Evolutionary conservation across 1,140 invertebrate genomes (phyloP).

Genomic region (Cryptotermes secundus): DNA sequence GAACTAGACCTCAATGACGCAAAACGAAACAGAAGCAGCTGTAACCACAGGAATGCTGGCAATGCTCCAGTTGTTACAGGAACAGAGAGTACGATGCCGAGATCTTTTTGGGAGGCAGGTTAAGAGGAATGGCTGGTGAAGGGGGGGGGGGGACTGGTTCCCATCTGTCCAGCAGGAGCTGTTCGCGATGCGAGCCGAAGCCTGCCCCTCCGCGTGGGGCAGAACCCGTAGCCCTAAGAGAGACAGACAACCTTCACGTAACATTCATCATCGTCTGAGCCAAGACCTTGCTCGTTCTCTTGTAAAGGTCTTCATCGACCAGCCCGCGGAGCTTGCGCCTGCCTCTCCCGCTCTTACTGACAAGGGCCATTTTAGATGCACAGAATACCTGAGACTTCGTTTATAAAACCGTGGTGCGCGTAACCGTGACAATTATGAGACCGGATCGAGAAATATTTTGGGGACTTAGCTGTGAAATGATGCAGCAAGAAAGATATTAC

Average conservation of each 20-base stretch:
- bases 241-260: not conserved
- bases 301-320: not conserved
- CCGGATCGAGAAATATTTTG: no score
- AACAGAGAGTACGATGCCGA: not conserved
- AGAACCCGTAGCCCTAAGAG: not conserved
- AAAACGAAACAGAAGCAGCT: not conserved
- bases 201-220: slow-evolving; percentile 12
- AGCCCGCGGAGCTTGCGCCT: not conserved
- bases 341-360: not conserved
- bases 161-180: slow-evolving; percentile 3
- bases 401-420: not conserved
- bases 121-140: not conserved
- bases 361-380: not conserved
- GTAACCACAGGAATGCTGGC: not conserved
- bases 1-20: not conserved
- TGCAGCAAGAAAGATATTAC: no score
- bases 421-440: not conserved
- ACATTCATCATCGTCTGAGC: not conserved
- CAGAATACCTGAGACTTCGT: not conserved
- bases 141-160: not conserved
- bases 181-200: not conserved
- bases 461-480: no score
- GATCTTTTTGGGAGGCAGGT: not conserved
- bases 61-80: not conserved
- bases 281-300: not conserved